Percentiles rank a stretch among this genome's conserved stretches.
These are phyloP conservation scores for Masticophis lateralis DNA, from an alignment of 2,797 vertebrate genomes.

Conservation along the genomic window DNA sequence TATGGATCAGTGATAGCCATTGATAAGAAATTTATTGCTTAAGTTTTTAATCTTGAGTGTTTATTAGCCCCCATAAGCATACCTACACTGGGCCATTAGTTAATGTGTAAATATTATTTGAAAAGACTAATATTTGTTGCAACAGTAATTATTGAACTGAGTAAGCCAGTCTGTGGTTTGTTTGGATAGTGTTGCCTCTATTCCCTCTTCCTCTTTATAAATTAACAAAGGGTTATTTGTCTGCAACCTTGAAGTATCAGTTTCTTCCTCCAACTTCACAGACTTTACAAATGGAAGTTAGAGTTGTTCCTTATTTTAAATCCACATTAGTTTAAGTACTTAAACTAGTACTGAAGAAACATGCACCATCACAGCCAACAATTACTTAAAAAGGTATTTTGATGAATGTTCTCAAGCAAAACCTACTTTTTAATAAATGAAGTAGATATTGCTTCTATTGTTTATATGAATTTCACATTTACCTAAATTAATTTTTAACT, in stretches of 20 bases:
- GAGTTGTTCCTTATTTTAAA: background rate
- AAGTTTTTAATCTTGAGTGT: background rate
- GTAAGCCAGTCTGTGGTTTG: background rate
- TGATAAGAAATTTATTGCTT: background rate
- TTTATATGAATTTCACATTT: background rate
- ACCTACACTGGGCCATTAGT: background rate
- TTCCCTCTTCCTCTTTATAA: conserved; percentile 5
- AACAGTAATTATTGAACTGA: background rate
- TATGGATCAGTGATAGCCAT: background rate
- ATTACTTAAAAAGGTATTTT: background rate
- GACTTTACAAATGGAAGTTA: background rate
- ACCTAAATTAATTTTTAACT: background rate
- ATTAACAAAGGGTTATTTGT: conserved; percentile 18
- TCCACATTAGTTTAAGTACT: background rate
- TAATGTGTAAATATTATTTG: background rate
- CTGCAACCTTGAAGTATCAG: conserved; percentile 7
- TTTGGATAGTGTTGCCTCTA: background rate
- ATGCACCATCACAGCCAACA: background rate
- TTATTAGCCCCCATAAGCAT: background rate
- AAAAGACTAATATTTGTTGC: background rate
- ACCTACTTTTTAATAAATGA: background rate
- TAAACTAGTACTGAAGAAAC: background rate
- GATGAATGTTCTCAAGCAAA: background rate
- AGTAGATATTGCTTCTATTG: background rate
- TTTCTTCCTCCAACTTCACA: conserved; percentile 1